Evolutionary conservation across 2,888 invertebrate genomes (phyloP), one percentile per base, ranked within the genome.

Genomic region (Lepidochitona cinerea): DNA sequence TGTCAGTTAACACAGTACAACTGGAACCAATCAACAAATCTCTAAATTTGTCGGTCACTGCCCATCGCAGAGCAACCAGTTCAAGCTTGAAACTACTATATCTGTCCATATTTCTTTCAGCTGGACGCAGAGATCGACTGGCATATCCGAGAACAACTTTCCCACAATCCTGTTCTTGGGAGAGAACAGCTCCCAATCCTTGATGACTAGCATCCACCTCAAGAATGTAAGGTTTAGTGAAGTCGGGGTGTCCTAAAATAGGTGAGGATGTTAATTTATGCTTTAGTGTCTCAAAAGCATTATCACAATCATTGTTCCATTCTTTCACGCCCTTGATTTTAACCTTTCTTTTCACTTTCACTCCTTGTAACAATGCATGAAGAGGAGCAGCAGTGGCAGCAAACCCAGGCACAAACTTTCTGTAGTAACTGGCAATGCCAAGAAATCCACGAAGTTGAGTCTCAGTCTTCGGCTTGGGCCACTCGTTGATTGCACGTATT

Each of bases 371-470:
- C n/a, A 76, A 49, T n/a, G 26, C 29, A 68, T 75, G 66, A 26
- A 81, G 53, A 12, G 78, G 78, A 5, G 64, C 37, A 12, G 76
- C 76, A 59, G 74, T 73, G 12, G 73, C 32, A 14, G 71, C 73
- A 71, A 78, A 76, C 1, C 66, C 70, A 23, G 64, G 23, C 2
- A 75, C 68, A 65, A 76, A 81, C 14, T 71, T 53, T 75, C 49
- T 4, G 7, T 49, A 49, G 7, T 49, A 49, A 49, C 7, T 23
- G 7, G 49, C 23, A 7, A 49, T 53, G 26, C 78, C 79, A n/a
- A 81, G 52, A 66, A 75, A 76, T 14, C 53, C 23, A 4, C 70
- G 52, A 23, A 75, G 23, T 59, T 73, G 53, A 5, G 41, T 70
- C 32, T 65, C 71, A n/a, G 41, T 65, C 52, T 54, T 32, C 6